These are phyloP conservation scores for Cynocephalus volans DNA, from an alignment of 2,113 vertebrate genomes.

Conservation along the genomic window DNA sequence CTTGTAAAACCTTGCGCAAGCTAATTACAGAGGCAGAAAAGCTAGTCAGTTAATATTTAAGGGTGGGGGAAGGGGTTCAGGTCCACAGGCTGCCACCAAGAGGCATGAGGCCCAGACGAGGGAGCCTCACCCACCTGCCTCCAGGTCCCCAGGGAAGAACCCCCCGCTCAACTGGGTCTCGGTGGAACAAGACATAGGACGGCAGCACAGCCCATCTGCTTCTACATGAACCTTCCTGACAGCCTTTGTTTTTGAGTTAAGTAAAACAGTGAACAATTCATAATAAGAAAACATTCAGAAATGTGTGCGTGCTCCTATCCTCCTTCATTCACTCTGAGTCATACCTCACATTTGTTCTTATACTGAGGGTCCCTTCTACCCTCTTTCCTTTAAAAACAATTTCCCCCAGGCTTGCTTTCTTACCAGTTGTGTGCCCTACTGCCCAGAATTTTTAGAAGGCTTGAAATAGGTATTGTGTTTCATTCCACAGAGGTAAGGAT, in stretches of 20 bases:
- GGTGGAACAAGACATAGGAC: neutral
- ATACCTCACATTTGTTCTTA: neutral
- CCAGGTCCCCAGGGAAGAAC: too few species aligned
- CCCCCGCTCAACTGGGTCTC: neutral
- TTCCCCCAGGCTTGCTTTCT: neutral
- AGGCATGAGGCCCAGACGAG: neutral
- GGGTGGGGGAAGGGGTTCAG: too few species aligned
- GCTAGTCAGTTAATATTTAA: too few species aligned
- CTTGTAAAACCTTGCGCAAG: too few species aligned
- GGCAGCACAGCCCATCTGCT: neutral
- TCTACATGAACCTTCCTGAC: neutral
- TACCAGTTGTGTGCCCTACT: neutral
- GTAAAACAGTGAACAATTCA: neutral
- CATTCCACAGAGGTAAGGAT: neutral
- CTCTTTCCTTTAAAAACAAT: neutral
- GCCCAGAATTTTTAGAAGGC: neutral
- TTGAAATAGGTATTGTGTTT: neutral
- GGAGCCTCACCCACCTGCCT: neutral
- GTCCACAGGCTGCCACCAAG: neutral
- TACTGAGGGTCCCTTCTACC: neutral
- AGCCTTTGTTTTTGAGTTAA: neutral
- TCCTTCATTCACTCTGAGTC: neutral
- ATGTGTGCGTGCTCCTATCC: neutral
- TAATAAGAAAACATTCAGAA: neutral
- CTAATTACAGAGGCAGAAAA: too few species aligned